Base-by-base conservation (phyloP, 2,888 invertebrate genomes). In the Melinaea marsaeus region DNA sequence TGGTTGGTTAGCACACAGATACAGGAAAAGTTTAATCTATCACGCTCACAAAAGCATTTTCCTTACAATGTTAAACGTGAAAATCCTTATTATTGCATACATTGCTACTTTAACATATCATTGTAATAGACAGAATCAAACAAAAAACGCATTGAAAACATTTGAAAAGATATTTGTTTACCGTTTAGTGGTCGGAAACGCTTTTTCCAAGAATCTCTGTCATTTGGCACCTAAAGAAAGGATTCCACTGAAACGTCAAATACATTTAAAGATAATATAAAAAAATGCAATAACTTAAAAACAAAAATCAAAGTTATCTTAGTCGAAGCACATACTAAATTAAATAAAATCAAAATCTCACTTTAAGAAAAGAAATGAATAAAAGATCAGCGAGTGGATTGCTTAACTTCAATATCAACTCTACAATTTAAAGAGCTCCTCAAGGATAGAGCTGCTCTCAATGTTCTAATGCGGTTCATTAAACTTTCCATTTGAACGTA, bases 21-120 rank as follows among this genome's bases (percentile, higher is more conserved):
- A 86, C 86, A 84, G 85, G 79, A 86, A 84, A 86, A 89, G 88
- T 89, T 88, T 82, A 88, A 89, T 89, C 86, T 86, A 78, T 79
- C 74, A 58, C 84, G 72, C 74, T 73, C 74, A 87, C 85, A 72
- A 75, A 70, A 72, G 73, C 69, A 68, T 69, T 78, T 79, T 75
- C 75, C 76, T 77, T 68, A 74, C 74, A 78, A 67, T 67, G 72
- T 65, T 75, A 75, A 73, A 69, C 70, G 69, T 71, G 72, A 72
- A 72, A 76, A 78, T 81, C 70, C 63, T 62, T 46, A 22, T 32
- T 57, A 62, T 51, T 42, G 35, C 47, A 61, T 67, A 61, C 67
- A 66, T 66, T 62, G 60, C 46, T 42, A 37, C 13, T 60, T 33
- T 4, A 34, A 54, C 57, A 11, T 11, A 51, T 4, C 7, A 51